Base-by-base conservation (phyloP, 1,140 invertebrate species). In the Eriocheir sinensis region DNA sequence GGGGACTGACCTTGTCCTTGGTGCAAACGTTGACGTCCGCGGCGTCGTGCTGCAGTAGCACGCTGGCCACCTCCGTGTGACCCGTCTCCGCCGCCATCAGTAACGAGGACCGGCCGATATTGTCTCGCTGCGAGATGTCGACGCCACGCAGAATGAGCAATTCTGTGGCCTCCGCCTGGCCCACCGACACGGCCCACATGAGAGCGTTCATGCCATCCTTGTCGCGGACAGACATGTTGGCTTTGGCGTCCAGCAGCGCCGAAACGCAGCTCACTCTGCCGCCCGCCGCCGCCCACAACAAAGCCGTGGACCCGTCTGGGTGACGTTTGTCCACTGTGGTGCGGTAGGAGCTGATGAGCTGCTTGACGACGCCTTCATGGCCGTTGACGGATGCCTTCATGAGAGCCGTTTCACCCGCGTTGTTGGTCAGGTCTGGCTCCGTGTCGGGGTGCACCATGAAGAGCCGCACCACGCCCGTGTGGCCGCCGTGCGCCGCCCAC, bases 401-500 rank as follows among this genome's bases (percentile, higher is more conserved):
- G 83, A 96, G 95, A 2, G 96, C 94, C 30, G 95, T 95, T 30
- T 96, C 93, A 15, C 96, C 96, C 8, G 93, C 80, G 53, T 96
- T 96, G 89, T 96, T 96, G 48, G 95, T 53, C 4, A 96, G 93
- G 92, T 96, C 95, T 30, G 95, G 94, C 41, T 96, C 96, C 4
- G 95, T 94, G 60, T 95, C 93, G 0, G 96, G 95, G 93, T 95
- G 88, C 0, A 96, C 95, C 40, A 96, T 79, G 36, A 96, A 95
- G n/a, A 96, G 90, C 36, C 95, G 60, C 9, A 96, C 96, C 83
- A 96, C 96, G 60, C 96, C 96, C 32, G 83, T 86, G 86, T 96
- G 79, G 12, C 96, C 96, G 89, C 96, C 96, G 53, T 96, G 96
- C 17, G 96, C 89, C 9, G 96, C 96, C 92, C 96, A 96, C 72